phyloP scores from a whole-genome alignment of 2,113 vertebrate species.

The Salvator merianae region DNA sequence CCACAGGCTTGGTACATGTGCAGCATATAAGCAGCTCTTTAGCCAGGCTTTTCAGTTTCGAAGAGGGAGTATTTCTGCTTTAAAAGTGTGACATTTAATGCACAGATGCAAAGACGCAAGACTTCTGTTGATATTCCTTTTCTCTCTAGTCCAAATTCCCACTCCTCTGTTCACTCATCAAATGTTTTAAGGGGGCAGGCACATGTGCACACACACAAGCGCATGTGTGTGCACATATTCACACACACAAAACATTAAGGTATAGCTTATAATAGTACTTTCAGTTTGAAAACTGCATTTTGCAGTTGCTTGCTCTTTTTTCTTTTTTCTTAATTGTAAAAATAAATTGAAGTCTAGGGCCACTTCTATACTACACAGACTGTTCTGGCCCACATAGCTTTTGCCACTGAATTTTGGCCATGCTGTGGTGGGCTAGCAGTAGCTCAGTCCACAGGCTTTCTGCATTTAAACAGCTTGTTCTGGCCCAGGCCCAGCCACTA shows the following conservation, averaged over 20 bases:
- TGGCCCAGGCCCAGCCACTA: too few relatives aligned
- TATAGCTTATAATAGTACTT: constrained; percentile 61
- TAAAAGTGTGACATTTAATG: constrained; percentile 57
- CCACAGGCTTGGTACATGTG: constrained; percentile 32
- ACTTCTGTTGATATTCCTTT: constrained; percentile 55
- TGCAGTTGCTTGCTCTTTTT: neutral
- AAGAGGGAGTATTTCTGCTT: constrained; percentile 51
- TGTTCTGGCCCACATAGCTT: too few relatives aligned
- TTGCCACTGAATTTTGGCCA: too few relatives aligned
- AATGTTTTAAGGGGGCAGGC: constrained; percentile 55
- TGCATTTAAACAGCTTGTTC: too few relatives aligned
- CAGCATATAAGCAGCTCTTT: constrained; percentile 46
- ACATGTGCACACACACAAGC: too few relatives aligned
- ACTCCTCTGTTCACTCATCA: constrained; percentile 28
- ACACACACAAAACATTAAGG: constrained; percentile 41
- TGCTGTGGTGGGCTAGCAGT: too few relatives aligned
- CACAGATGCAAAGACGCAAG: constrained; percentile 53
- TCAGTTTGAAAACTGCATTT: constrained; percentile 53
- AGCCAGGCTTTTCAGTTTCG: constrained; percentile 59
- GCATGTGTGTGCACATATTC: too few relatives aligned
- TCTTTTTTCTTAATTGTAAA: neutral
- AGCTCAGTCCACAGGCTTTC: too few relatives aligned
- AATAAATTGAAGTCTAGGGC: too few relatives aligned
- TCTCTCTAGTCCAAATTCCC: constrained; percentile 35
- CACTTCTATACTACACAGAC: too few relatives aligned